Percentiles rank a stretch among this genome's conserved stretches.
Evolutionary conservation across 2,113 vertebrate genomes (phyloP).

Genomic region (Symphodus melops): DNA sequence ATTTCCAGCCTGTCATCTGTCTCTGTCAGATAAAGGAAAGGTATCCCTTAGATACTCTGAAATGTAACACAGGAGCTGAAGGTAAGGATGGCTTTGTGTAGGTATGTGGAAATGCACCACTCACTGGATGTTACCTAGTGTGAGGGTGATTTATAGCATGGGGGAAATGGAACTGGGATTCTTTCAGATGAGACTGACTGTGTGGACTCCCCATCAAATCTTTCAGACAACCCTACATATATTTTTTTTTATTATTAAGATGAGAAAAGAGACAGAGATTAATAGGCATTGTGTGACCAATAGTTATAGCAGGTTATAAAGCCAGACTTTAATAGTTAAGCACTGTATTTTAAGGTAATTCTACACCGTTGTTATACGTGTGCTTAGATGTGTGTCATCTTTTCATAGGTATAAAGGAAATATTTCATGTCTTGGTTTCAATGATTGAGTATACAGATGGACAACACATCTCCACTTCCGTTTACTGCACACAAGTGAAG

Average conservation of each 20-base stretch:
- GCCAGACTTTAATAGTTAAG: too few species aligned
- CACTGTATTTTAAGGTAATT: too few species aligned
- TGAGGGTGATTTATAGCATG: slow-evolving; percentile 71
- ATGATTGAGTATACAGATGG: too few species aligned
- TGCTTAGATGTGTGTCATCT: too few species aligned
- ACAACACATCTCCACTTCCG: too few species aligned
- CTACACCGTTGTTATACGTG: too few species aligned
- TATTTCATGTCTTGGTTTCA: too few species aligned
- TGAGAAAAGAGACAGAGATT: slow-evolving; percentile 3
- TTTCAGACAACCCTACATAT: slow-evolving; percentile 18
- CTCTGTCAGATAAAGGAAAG: slow-evolving; percentile 66
- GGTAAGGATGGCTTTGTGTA: slow-evolving; percentile 35
- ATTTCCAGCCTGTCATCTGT: slow-evolving; percentile 53
- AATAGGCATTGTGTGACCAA: neutral
- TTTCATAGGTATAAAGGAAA: too few species aligned
- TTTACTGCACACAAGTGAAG: too few species aligned
- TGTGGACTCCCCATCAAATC: slow-evolving; percentile 62
- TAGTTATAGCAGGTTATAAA: neutral
- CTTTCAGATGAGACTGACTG: slow-evolving; percentile 62
- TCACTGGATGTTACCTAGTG: slow-evolving; percentile 3
- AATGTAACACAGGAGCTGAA: slow-evolving; percentile 33
- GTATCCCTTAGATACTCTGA: slow-evolving; percentile 53
- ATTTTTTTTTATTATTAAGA: slow-evolving; percentile 10
- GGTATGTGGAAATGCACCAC: slow-evolving; percentile 22
- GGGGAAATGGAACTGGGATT: slow-evolving; percentile 28